Percentiles rank a stretch among this genome's conserved stretches.
phyloP scores from a whole-genome alignment of 2,888 invertebrate genomes.

The Synanthedon myopaeformis region DNA sequence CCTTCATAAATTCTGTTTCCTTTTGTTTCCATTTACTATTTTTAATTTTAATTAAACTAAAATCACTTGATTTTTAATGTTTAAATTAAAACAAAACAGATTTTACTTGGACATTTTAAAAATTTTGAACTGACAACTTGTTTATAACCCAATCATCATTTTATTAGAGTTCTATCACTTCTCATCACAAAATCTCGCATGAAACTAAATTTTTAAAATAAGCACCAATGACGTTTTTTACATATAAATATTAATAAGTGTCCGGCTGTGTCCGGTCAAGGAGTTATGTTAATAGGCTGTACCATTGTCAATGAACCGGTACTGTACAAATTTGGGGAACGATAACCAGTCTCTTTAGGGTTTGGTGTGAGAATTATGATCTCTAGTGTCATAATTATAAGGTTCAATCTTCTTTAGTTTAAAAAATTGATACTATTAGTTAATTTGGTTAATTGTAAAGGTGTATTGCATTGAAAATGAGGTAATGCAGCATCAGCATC shows the following conservation, averaged over 20 bases:
- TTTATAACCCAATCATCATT: background rate
- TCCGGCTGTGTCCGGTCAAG: constrained; percentile 57
- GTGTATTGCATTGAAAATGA: constrained; percentile 63
- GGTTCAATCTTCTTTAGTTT: no score
- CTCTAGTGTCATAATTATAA: no score
- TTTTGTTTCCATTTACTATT: no score
- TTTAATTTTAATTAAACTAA: no score
- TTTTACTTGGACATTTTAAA: no score
- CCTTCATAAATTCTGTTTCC: no score
- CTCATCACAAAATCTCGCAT: constrained; percentile 23
- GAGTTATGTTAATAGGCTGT: constrained; percentile 63
- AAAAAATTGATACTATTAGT: background rate
- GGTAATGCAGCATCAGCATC: constrained; percentile 50
- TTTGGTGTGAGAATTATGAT: no score
- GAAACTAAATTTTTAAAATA: constrained; percentile 32
- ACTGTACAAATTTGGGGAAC: constrained; percentile 55
- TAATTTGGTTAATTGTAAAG: constrained; percentile 19
- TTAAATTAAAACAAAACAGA: no score
- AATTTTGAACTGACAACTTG: no score
- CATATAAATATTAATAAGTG: constrained; percentile 61
- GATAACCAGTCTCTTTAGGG: background rate
- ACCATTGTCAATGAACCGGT: constrained; percentile 57
- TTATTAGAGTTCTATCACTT: background rate
- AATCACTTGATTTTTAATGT: no score
- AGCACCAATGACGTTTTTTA: constrained; percentile 20